A percentile compares a stretch with the other conserved stretches of the same genome.
Evolutionary conservation across 2,113 vertebrate genomes (phyloP).

Genomic region (Brachirus orientalis): DNA sequence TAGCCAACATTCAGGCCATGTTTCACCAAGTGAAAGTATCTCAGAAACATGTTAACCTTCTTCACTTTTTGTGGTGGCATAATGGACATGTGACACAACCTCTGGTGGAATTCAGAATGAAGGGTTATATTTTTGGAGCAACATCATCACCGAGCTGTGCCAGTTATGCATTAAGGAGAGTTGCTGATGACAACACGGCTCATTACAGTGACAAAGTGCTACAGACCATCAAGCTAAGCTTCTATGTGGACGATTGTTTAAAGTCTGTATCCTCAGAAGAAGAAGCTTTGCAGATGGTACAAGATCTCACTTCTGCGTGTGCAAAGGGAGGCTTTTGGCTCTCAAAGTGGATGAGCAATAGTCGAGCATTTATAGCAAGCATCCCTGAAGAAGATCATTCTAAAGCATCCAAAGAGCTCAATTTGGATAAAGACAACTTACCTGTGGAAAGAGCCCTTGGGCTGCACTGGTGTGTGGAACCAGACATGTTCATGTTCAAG

Average conservation of each 20-base stretch:
- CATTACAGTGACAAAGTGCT: background rate
- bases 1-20: slow-evolving; percentile 10
- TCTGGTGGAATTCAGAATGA: slow-evolving; percentile 11
- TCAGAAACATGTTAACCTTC: background rate
- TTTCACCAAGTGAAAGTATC: slow-evolving; percentile 24
- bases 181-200: background rate
- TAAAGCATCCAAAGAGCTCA: background rate
- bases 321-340: slow-evolving; percentile 9
- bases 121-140: slow-evolving; percentile 19
- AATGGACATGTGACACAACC: background rate
- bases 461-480: background rate
- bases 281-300: background rate
- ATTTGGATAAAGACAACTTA: background rate
- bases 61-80: slow-evolving; percentile 30
- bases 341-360: slow-evolving; percentile 27
- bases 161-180: background rate
- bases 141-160: slow-evolving; percentile 8
- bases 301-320: background rate
- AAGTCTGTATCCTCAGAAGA: background rate
- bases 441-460: slow-evolving; percentile 5
- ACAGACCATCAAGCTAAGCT: background rate
- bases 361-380: background rate
- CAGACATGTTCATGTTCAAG: background rate
- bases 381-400: background rate
- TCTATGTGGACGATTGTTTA: background rate